Base-by-base conservation (phyloP, 2,797 vertebrate species). In the Chaetodon trifasciatus region DNA sequence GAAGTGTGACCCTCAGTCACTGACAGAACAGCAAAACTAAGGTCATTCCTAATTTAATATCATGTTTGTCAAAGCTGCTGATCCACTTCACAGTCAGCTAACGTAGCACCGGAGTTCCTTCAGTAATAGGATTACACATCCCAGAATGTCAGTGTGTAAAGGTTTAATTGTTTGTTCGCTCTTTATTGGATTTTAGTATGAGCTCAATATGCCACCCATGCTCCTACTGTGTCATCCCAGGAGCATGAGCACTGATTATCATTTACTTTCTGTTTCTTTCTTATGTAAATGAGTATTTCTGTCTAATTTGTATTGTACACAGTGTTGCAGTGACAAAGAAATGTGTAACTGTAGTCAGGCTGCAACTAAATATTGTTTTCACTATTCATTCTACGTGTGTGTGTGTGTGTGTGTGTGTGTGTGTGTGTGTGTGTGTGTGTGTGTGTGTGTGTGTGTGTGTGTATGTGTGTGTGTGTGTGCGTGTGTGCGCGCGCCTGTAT, bases 51-150 rank as follows among this genome's bases (percentile, higher is more conserved):
- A 37, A 73, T 62, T 63, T 66, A 72, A 80, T 72, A 76, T 70
- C 37, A 42, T 69, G 63, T 55, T 83, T 37, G 56, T 78, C 50
- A 79, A 35, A 71, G 56, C 58, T 24, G 61, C 44, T 37, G 67
- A 80, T 75, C 65, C 44, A 23, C 72, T 86, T 76, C 70, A 61
- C 32, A 28, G 47, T 63, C 16, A 60, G 63, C 66, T 39, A 61
- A 74, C 57, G 63, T 50, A 57, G 81, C 61, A 40, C 72, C 32
- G 49, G 64, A 63, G 62, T 42, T 67, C 35, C 62, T 21, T 55
- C 69, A n/a, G 32, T 89, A 90, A 88, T 81, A 84, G 85, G 83
- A 87, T 92, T 86, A 82, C 44, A 71, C 70, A 67, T 81, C 44
- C 62, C 70, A 80, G 70, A 87, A 86, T 74, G 58, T 62, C 76